Percentiles rank a stretch among this genome's conserved stretches.
phyloP scores from a whole-genome alignment of 2,888 invertebrate genomes.

The Dioctria rufipes region DNA sequence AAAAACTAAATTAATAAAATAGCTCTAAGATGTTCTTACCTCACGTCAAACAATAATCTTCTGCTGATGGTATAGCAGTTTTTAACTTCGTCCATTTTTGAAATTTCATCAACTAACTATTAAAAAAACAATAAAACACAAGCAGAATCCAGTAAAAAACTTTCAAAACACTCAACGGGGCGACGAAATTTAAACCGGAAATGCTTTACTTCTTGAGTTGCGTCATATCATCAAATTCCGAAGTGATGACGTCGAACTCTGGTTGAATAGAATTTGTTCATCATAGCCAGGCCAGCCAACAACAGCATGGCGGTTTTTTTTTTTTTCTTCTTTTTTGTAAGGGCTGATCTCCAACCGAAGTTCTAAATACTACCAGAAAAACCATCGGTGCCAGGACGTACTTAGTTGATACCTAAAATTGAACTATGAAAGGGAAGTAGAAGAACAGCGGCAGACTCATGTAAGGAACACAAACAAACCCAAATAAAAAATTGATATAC shows the following conservation, averaged over 20 bases:
- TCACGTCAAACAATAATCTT: not conserved
- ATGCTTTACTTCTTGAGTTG: constrained; percentile 28
- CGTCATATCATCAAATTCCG: constrained; percentile 39
- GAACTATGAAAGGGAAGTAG: too few relatives aligned
- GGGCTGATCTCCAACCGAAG: too few relatives aligned
- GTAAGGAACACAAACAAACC: too few relatives aligned
- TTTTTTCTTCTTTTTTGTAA: too few relatives aligned
- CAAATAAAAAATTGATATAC: too few relatives aligned
- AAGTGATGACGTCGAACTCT: constrained; percentile 40
- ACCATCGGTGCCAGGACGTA: too few relatives aligned
- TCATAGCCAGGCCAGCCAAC: too few relatives aligned
- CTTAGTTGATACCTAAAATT: too few relatives aligned
- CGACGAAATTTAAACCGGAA: constrained; percentile 49
- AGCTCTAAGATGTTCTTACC: not conserved
- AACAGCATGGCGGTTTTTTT: too few relatives aligned
- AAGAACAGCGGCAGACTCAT: too few relatives aligned
- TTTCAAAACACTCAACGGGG: constrained; percentile 15
- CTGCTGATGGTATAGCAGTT: not conserved
- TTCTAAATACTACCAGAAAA: too few relatives aligned
- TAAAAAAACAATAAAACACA: not conserved
- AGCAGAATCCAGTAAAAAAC: too few relatives aligned
- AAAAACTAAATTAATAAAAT: not conserved
- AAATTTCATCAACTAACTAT: constrained; percentile 21
- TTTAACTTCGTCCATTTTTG: not conserved
- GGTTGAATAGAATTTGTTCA: not conserved